A percentile compares a stretch with the other conserved stretches of the same genome.
These are phyloP conservation scores for Scrobipalpa atriplicella DNA, from an alignment of 2,888 invertebrate species.

Conservation along the genomic window DNA sequence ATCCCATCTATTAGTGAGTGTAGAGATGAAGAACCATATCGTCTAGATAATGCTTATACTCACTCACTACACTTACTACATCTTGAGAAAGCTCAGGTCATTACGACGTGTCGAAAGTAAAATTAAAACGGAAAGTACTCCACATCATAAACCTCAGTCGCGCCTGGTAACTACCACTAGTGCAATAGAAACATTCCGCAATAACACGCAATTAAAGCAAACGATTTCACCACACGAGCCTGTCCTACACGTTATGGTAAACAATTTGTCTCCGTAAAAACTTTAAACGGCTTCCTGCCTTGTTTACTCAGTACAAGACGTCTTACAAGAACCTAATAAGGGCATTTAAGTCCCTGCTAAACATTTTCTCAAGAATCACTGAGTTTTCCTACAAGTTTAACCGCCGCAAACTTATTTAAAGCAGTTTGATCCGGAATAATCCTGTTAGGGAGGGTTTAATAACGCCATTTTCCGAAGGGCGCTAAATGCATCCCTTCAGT, in stretches of 20 bases:
- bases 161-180: too few relatives aligned
- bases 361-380: slow-evolving; percentile 2
- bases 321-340: slow-evolving; percentile 3
- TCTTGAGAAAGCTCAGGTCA: too few relatives aligned
- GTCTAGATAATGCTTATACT: too few relatives aligned
- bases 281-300: background rate
- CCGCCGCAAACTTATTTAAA: slow-evolving; percentile 29
- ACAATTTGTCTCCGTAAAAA: slow-evolving; percentile 1
- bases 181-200: too few relatives aligned
- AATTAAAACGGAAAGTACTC: too few relatives aligned
- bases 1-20: too few relatives aligned
- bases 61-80: too few relatives aligned
- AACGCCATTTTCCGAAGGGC: slow-evolving; percentile 52
- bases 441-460: slow-evolving; percentile 52
- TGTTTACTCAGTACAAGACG: background rate
- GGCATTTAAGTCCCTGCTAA: background rate
- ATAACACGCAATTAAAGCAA: too few relatives aligned
- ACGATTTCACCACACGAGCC: background rate
- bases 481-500: slow-evolving; percentile 45
- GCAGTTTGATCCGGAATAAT: slow-evolving; percentile 49
- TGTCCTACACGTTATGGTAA: slow-evolving; percentile 14
- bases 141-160: too few relatives aligned
- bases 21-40: too few relatives aligned
- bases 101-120: too few relatives aligned
- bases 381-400: background rate